These are phyloP conservation scores for Drosophila baimaii DNA, from an alignment of 1,140 invertebrate genomes.

Conservation along the genomic window DNA sequence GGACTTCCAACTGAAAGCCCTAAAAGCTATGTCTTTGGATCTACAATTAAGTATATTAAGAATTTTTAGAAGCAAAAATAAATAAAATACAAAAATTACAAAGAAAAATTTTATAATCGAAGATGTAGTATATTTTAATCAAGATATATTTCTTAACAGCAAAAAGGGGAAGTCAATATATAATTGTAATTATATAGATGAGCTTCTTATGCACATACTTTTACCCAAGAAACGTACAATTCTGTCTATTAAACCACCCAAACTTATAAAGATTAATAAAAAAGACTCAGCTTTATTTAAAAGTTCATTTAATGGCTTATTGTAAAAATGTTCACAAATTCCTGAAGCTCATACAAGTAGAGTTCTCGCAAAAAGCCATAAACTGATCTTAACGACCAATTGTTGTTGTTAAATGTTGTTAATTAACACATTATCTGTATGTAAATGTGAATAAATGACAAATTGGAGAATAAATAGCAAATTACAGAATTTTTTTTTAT, in stretches of 20 bases:
- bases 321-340: not conserved
- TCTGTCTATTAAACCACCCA: not conserved
- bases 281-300: not conserved
- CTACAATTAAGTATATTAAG: no score
- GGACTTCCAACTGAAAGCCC: no score
- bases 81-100: no score
- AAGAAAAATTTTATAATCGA: no score
- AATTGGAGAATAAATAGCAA: not conserved
- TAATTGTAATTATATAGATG: not conserved
- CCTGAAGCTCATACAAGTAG: not conserved
- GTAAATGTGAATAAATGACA: not conserved
- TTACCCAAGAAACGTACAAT: no score
- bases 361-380: slow-evolving; percentile 9
- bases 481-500: not conserved
- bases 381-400: slow-evolving; percentile 5
- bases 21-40: no score
- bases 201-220: not conserved
- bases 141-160: no score
- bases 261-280: not conserved
- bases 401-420: slow-evolving; percentile 8
- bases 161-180: not conserved
- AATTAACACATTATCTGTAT: not conserved
- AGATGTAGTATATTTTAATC: no score
- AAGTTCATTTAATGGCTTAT: not conserved
- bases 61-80: no score